Evolutionary conservation across 1,140 invertebrate species (phyloP).

Genomic region (Drosophila seguyi): DNA sequence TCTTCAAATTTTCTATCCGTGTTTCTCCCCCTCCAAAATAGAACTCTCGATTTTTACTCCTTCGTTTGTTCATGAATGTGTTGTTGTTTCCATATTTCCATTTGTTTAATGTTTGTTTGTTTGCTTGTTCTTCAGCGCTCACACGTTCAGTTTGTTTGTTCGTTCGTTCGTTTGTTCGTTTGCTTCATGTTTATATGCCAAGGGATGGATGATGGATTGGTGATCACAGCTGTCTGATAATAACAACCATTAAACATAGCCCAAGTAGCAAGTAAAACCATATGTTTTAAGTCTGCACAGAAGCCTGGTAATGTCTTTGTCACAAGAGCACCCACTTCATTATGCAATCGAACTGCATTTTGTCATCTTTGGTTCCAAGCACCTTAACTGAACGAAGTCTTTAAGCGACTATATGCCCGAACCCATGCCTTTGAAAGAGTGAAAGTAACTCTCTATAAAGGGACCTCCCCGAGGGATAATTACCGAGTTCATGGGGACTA

Average conservation of each 20-base stretch:
- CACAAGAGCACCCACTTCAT: conserved; percentile 19
- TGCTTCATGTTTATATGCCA: conserved; percentile 43
- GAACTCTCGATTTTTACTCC: conserved; percentile 35
- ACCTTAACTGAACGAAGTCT: conserved; percentile 9
- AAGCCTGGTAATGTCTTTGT: conserved; percentile 23
- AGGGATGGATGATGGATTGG: conserved; percentile 1
- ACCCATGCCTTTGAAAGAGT: background rate
- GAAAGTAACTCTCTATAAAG: conserved; percentile 4
- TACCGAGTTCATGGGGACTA: conserved; percentile 18
- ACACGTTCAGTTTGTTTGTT: conserved; percentile 55
- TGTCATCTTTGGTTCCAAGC: conserved; percentile 26
- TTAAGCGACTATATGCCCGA: too few species aligned
- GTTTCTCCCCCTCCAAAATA: conserved; percentile 30
- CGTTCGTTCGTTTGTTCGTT: conserved; percentile 24
- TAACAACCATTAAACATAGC: conserved; percentile 11
- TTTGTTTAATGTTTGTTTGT: conserved; percentile 71
- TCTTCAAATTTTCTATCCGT: conserved; percentile 52
- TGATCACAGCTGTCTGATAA: conserved; percentile 33
- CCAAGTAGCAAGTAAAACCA: conserved; percentile 22
- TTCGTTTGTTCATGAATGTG: conserved; percentile 53
- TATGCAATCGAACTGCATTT: conserved; percentile 16
- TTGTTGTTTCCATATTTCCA: conserved; percentile 57
- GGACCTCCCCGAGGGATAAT: conserved; percentile 20
- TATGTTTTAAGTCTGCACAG: conserved; percentile 8
- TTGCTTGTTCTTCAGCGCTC: conserved; percentile 51